Evolutionary conservation across 2,797 vertebrate species (phyloP), one percentile per base, ranked within the genome.

Genomic region (Aselliscus stoliczkanus): DNA sequence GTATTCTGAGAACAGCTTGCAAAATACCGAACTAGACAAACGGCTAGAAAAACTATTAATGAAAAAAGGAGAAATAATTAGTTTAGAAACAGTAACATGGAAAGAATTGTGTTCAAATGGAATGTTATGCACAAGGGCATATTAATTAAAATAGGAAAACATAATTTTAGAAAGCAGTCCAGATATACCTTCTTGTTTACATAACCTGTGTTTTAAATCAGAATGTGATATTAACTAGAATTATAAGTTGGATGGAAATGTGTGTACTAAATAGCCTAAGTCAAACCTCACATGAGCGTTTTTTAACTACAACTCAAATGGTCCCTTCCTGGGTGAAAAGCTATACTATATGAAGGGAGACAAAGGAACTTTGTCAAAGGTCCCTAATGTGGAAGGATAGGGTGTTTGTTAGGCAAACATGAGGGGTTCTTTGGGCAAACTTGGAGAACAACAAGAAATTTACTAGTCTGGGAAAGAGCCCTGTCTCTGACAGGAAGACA

Each of bases 1-100:
- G 85, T 62, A 91, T 96, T 95, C 96, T 70, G 39, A 65, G 81
- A 92, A 81, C 1, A 44, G 34, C 69, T 76, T 83, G 20, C 31
- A 92, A 88, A 95, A 85, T 75, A 37, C 85, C 86, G 47, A 72
- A 70, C 37, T 54, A 95, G 52, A 94, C 80, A 90, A 95, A 88
- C n/a, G 20, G 34, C 73, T 93, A 95, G 44, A 64, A 95, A 96
- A 90, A 56, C 25, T 34, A 75, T 56, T 54, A 34, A 42, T 34
- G 75, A 89, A 81, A 73, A 83, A 75, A 81, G 21, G 8, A 69
- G 4, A 76, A 76, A 90, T 52, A 62, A 85, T 42, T 88, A 86
- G 11, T 44, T 69, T 84, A 70, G 47, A 92, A 95, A 90, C 39
- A 93, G 58, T 58, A 81, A 77, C 86, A 79, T 62, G 2, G 23